Base-by-base conservation (phyloP, 2,888 invertebrate genomes). In the Ichneumoninae sp. region DNA sequence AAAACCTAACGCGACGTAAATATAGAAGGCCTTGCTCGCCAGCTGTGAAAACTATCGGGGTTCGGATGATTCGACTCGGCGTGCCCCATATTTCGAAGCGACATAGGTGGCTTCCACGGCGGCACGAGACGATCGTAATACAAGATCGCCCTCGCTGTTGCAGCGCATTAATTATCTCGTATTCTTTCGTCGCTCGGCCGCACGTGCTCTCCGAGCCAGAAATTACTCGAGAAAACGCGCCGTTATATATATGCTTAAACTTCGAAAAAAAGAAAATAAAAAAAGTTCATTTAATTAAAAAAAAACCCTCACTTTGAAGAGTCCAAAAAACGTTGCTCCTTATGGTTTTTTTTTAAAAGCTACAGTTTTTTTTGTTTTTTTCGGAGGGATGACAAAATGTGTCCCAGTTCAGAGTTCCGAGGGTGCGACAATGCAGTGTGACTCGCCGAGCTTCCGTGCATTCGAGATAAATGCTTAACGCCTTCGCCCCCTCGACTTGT, bases 381-480 rank as follows among this genome's bases (percentile, higher is more conserved):
- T 10, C 22, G 16, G 5, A 69, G 50, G 47, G 50, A 36, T 7
- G 22, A 13, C 22, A 50, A 44, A 26, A 60, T 78, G 70, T 68
- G 19, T 30, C 1, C 26, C 7, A n/a, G 33, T 6, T 36, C 50
- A 13, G 60, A 72, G 6, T 10, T 70, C 70, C 85, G 77, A 88
- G 88, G 87, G 88, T 88, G 88, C 80, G 88, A 88, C 89, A 87
- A 90, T 89, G 87, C 88, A 90, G 3, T 3, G 16, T 33, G 62
- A 33, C n/a, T 30, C 60, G 30, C 10, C 66, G 69, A 71, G 89
- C 88, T 87, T 87, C 87, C 88, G 89, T 90, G 90, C 89, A 89
- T 90, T 89, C 87, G 87, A 87, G 89, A 90, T 90, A 90, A 91
- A 90, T 86, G 87, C 81, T 75, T 57, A 54, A 66, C 69, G 65